Base-by-base conservation (phyloP, 2,888 invertebrate genomes). In the Megalurothrips usitatus region DNA sequence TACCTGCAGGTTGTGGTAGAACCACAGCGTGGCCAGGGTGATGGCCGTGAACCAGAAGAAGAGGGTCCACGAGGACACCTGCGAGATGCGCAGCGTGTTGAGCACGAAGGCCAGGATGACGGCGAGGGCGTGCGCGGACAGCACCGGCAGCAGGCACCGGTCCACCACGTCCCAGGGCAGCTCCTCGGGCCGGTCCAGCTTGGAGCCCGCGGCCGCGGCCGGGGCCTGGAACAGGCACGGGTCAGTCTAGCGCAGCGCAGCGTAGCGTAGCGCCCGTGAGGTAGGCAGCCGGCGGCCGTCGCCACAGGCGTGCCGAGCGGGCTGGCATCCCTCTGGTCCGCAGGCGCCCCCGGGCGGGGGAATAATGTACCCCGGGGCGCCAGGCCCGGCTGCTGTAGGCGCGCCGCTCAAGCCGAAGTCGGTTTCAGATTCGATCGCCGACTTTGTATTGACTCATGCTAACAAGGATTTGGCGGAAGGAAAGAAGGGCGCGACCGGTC, bases 1-100 rank as follows among this genome's bases (percentile, higher is more conserved):
- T 88, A 94, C 95, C 93, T 94, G 94, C 80, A 95, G 89, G 86
- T 94, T 94, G 86, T 94, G 94, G 88, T 94, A 95, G 88, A 94
- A 95, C 87, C 94, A 89, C 14, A 94, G 92, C 3, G 92, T 92
- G 47, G 93, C 93, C 83, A 93, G 90, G 80, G 93, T 92, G 85
- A 94, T 89, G 80, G 92, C 89, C 79, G 87, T 83, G 86, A 94
- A 93, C 90, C 94, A 92, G 52, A 94, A 91, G 87, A 95, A 95
- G 26, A 95, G 89, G 12, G 94, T 92, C 86, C 95, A 92, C 81
- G 93, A 92, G 14, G 94, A 93, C 83, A 94, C 90, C 85, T 92
- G 91, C 83, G 94, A 94, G 84, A 95, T 92, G 85, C 92, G 91
- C 83, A 94, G 88, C 68, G 91, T 89, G 87, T 94, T 94, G 82